These are phyloP conservation scores for Ceyx erithaca DNA, from an alignment of 2,797 vertebrate genomes.

Conservation along the genomic window DNA sequence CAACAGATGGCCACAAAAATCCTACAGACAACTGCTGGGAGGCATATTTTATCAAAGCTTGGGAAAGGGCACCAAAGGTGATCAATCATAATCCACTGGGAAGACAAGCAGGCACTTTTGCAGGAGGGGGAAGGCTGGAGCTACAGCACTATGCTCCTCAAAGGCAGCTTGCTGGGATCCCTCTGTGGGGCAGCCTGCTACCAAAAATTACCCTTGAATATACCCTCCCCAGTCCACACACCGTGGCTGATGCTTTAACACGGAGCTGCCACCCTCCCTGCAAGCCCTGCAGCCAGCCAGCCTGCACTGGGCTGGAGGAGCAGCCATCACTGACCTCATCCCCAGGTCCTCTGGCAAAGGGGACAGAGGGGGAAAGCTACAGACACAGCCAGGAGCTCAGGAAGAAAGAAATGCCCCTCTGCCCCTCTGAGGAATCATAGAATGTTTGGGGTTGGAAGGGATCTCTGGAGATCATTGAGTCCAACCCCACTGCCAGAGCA, in stretches of 20 bases:
- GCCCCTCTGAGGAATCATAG: background rate
- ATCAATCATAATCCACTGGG: background rate
- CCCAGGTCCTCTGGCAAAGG: background rate
- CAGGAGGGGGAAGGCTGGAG: background rate
- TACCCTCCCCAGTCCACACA: background rate
- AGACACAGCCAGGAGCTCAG: background rate
- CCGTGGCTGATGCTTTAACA: background rate
- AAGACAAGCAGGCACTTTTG: background rate
- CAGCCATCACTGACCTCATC: background rate
- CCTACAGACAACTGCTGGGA: background rate
- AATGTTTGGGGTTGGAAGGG: too few relatives aligned
- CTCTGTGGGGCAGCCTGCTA: background rate
- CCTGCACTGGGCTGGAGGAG: background rate
- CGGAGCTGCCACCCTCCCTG: background rate
- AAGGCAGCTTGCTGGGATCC: background rate
- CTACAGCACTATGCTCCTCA: background rate
- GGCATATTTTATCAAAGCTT: background rate
- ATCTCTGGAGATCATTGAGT: too few relatives aligned
- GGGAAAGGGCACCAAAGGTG: background rate
- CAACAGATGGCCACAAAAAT: background rate
- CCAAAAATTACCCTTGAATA: background rate
- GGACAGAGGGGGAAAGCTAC: background rate
- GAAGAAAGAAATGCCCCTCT: background rate
- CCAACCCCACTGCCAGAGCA: too few relatives aligned
- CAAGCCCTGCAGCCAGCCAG: background rate